Evolutionary conservation across 2,888 invertebrate genomes (phyloP).

Genomic region (Galerucella calmariensis): DNA sequence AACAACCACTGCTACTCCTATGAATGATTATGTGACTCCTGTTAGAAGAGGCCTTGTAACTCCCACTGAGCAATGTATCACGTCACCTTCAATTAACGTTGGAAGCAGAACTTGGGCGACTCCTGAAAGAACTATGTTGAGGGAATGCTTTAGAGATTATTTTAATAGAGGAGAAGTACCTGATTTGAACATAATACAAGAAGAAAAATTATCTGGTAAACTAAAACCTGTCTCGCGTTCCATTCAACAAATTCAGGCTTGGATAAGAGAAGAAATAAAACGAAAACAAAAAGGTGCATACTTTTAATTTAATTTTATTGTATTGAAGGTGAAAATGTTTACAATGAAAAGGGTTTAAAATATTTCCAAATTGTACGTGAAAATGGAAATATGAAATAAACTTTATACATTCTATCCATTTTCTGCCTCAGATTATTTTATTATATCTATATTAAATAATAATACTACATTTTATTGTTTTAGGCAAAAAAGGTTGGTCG

Average conservation of each 20-base stretch:
- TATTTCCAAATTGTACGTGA: no score
- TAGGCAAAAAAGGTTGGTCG: conserved; percentile 21
- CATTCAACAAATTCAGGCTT: conserved; percentile 10
- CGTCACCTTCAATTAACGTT: neutral
- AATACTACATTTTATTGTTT: conserved; percentile 3
- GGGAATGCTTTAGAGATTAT: neutral
- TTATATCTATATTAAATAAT: neutral
- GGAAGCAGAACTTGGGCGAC: conserved; percentile 12
- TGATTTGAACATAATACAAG: conserved; percentile 5
- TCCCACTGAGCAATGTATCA: neutral
- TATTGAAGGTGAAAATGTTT: neutral
- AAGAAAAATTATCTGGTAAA: neutral
- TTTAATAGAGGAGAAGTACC: conserved; percentile 15
- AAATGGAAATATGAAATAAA: no score
- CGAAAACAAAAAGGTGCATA: conserved; percentile 7
- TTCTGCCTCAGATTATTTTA: neutral
- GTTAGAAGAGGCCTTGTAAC: conserved; percentile 2
- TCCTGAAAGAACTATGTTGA: conserved; percentile 7
- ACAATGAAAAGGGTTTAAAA: neutral
- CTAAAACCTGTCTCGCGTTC: conserved; percentile 7
- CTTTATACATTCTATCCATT: no score
- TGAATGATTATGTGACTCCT: conserved; percentile 9
- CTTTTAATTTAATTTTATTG: conserved; percentile 3
- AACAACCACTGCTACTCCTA: conserved; percentile 14
- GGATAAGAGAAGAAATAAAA: conserved; percentile 14